Base-by-base conservation (phyloP, 2,113 vertebrate genomes). In the Siniperca knerii region DNA sequence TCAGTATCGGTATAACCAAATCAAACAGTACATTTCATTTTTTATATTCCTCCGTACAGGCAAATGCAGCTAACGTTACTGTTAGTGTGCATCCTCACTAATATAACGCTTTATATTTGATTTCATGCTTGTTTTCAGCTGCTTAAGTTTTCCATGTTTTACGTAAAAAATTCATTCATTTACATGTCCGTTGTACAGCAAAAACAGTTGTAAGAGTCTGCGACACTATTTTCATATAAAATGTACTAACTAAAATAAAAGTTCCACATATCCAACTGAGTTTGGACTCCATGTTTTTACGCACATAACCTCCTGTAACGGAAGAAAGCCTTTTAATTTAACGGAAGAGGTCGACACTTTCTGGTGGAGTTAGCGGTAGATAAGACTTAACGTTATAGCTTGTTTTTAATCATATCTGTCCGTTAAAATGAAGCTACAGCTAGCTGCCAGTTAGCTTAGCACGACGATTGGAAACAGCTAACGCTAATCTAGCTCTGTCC, bases 221-320 rank as follows among this genome's bases (percentile, higher is more conserved):
- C 84, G 70, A 89, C 91, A 94, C 87, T 93, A 95, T 95, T 95
- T 94, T 94, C 87, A 90, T 92, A 93, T 90, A 84, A 92, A 92
- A 94, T 92, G 74, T 94, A 93, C 88, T 57, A 79, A 91, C 88
- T 57, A 79, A 91, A 95, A 94, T 93, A 93, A 95, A 94, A 90
- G 89, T 37, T 81, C 88, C 71, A 90, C 76, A 81, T 86, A 89
- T 92, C 65, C 77, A 73, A 92, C n/a, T 54, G 15, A 81, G 62
- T 54, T 62, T 35, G 18, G 58, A 64, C n/a, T 72, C 5, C 6
- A 12, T 89, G 48, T 61, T 77, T 25, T 42, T 9, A 37, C 11
- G 3, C 3, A 18, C 5, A 8, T n/a, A 15, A 35, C 8, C 29
- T 42, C 11, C 21, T 54, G 6, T 42, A 29, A 21, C 8, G 66